These are phyloP conservation scores for Lymantria dispar DNA, from an alignment of 2,888 invertebrate genomes.

Conservation along the genomic window DNA sequence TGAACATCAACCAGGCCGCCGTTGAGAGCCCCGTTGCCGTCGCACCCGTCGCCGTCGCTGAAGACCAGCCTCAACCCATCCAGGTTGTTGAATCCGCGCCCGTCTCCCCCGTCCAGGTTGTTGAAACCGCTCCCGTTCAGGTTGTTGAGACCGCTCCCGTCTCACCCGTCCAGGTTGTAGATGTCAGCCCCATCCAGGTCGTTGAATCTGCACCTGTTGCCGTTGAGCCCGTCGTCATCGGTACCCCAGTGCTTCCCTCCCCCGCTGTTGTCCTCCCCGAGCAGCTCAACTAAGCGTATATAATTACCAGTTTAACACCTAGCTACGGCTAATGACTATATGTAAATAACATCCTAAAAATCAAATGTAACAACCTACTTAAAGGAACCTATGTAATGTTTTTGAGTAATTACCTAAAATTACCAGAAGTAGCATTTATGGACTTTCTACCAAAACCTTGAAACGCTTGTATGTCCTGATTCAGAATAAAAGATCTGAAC, in stretches of 20 bases:
- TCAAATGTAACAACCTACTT: neutral
- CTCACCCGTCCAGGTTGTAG: conserved; percentile 12
- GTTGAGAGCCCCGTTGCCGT: conserved; percentile 6
- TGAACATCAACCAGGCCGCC: conserved; percentile 6
- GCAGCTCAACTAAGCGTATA: conserved; percentile 1
- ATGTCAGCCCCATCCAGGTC: conserved; percentile 10
- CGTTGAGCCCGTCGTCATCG: conserved; percentile 27
- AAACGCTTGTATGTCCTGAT: conserved; percentile 7
- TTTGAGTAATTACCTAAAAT: conserved; percentile 15
- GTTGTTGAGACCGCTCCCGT: conserved; percentile 8
- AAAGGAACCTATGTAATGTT: too few relatives aligned
- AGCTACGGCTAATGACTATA: neutral
- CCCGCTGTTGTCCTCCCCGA: conserved; percentile 39
- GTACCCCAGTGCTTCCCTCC: conserved; percentile 29
- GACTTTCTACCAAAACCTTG: conserved; percentile 25
- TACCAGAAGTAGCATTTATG: conserved; percentile 22
- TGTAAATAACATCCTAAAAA: neutral
- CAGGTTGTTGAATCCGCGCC: conserved; percentile 8
- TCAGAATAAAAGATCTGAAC: neutral
- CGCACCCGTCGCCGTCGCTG: conserved; percentile 8
- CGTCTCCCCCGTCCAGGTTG: conserved; percentile 7
- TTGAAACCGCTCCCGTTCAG: neutral
- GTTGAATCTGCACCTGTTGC: conserved; percentile 2
- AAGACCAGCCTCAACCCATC: conserved; percentile 1
- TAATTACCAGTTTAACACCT: too few relatives aligned